Evolutionary conservation across 2,888 invertebrate genomes (phyloP), one percentile per base, ranked within the genome.

Genomic region (Pollenia griseotomentosa): DNA sequence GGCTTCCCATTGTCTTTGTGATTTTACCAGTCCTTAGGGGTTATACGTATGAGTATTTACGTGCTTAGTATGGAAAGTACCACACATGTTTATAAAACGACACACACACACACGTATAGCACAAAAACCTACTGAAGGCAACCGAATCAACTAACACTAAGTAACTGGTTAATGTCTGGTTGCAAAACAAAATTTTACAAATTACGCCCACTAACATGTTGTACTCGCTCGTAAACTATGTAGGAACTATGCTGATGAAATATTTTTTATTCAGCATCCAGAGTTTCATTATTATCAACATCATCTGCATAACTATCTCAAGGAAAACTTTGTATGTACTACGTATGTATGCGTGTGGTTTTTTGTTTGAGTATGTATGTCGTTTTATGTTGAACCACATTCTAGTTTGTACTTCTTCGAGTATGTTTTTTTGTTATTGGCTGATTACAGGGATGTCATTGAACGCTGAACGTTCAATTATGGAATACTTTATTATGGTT

Each of bases 401-500:
- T 23, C 0, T 0, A 33, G 9, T 10, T 19, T 44, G 19, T 46
- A 53, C 33, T 33, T 33, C 33, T 33, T 33, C 6, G 33, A 74
- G 68, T 74, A 42, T 78, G 46, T 33, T 40, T 23, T 23, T 23
- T 23, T 63, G 53, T 46, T 46, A 16, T 23, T 46, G 73, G 23
- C 42, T 75, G 75, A 77, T 63, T 83, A 70, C 16, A 63, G 75
- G 63, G 65, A 40, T 82, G 71, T 46, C 40, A 46, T 46, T 81
- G 57, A 74, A 84, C 87, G 82, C 73, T 81, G 81, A 84, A 87
- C 84, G 87, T 87, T 87, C 87, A 87, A 87, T 84, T 87, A 84
- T 51, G 40, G 74, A 33, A 78, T 84, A 87, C 46, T 87, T 78
- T 87, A 84, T 87, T 78, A 82, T 73, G 81, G 74, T 84, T 84